phyloP scores from a whole-genome alignment of 30 jellyfish, hydroid and myxozoan species.

The Catostylus mosaicus region DNA sequence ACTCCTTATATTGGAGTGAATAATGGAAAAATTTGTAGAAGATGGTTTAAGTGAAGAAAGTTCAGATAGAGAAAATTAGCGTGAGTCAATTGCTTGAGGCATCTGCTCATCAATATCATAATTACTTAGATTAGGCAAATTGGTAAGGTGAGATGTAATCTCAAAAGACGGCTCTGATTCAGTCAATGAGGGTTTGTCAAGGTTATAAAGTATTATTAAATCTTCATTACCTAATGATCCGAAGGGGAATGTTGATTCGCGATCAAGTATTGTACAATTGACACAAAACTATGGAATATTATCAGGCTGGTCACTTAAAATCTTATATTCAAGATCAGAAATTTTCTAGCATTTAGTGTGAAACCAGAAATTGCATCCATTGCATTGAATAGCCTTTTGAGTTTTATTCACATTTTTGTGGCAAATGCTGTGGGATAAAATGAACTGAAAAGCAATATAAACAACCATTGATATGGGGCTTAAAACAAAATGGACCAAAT shows the following conservation, averaged over 20 bases:
- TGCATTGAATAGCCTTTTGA: slow-evolving; percentile 14
- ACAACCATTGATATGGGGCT: not conserved
- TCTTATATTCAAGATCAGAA: slow-evolving; percentile 12
- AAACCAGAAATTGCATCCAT: slow-evolving; percentile 4
- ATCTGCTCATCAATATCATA: no score
- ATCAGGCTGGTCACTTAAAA: slow-evolving; percentile 14
- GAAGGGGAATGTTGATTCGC: slow-evolving; percentile 11
- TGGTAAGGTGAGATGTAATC: no score
- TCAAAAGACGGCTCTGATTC: no score
- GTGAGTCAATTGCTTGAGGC: no score
- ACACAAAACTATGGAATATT: slow-evolving; percentile 19
- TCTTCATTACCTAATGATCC: not conserved
- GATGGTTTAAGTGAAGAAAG: no score
- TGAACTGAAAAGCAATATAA: not conserved
- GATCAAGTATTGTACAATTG: not conserved
- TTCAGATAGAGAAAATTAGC: no score
- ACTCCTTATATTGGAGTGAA: slow-evolving; percentile 30
- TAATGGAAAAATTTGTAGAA: no score
- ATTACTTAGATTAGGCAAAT: no score
- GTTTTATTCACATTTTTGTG: slow-evolving; percentile 13
- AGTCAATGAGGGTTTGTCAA: not conserved
- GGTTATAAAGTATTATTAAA: no score
- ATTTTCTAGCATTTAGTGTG: not conserved
- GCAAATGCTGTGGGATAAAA: not conserved
- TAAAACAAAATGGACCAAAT: no score